These are phyloP conservation scores for Schizothorax lantsangensis DNA, from an alignment of 2,797 vertebrate genomes.

Conservation along the genomic window DNA sequence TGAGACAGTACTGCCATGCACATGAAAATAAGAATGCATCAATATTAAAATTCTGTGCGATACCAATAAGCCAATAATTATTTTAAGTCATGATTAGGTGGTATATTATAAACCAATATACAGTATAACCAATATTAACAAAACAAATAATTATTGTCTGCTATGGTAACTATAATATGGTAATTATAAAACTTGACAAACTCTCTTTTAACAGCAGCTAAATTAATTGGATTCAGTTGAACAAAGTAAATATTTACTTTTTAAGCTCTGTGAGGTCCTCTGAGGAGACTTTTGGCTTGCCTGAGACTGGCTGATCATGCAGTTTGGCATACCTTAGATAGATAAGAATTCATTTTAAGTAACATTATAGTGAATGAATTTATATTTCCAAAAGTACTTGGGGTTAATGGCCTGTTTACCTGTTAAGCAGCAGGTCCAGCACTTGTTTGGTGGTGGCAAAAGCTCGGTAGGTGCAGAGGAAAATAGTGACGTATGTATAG, in stretches of 20 bases:
- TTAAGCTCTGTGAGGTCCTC: constrained; percentile 83
- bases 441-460: constrained; percentile 95
- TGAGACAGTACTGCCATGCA: constrained; percentile 81
- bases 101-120: neutral
- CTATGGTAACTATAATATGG: too few species aligned
- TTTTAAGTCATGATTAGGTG: neutral
- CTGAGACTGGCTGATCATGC: constrained; percentile 76
- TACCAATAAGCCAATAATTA: neutral
- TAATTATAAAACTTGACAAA: too few species aligned
- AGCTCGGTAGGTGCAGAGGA: constrained; percentile 96
- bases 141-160: neutral
- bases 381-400: neutral
- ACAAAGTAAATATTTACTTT: constrained; percentile 76
- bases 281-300: constrained; percentile 74
- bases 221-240: neutral
- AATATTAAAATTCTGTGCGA: neutral
- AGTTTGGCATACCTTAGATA: constrained; percentile 82
- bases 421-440: constrained; percentile 94
- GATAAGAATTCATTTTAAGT: neutral
- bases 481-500: constrained; percentile 97
- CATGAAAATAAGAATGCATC: neutral
- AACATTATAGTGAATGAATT: neutral
- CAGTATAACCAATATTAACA: neutral
- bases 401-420: constrained; percentile 70
- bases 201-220: neutral